These are phyloP conservation scores for Clarias magur DNA, from an alignment of 2,113 vertebrate species.

Conservation along the genomic window DNA sequence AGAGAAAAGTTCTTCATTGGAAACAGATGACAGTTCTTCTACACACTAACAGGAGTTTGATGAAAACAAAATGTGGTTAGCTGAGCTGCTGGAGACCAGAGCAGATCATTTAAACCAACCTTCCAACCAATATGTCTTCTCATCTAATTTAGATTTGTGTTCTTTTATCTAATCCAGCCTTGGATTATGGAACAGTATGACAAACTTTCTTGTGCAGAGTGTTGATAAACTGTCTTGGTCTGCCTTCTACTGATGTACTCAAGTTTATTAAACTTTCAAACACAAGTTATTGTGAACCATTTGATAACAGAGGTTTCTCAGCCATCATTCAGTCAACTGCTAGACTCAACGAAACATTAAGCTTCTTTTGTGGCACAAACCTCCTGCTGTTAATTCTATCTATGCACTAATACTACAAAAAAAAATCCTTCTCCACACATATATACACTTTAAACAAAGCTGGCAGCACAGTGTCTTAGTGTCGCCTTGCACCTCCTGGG, in stretches of 20 bases:
- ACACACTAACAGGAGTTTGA: conserved; percentile 34
- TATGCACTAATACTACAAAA: not conserved
- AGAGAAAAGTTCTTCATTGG: conserved; percentile 52
- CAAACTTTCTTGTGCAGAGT: conserved; percentile 15
- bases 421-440: not conserved
- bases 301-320: conserved; percentile 8
- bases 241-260: conserved; percentile 34
- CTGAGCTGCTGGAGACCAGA: conserved; percentile 43
- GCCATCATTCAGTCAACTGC: conserved; percentile 13
- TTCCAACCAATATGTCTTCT: conserved; percentile 36
- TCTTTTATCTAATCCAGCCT: conserved; percentile 30
- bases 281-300: conserved; percentile 24
- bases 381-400: not conserved
- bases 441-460: not conserved
- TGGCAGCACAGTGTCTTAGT: no score
- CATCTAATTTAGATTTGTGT: conserved; percentile 23
- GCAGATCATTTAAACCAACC: conserved; percentile 37
- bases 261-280: conserved; percentile 43
- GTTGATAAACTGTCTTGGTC: conserved; percentile 42
- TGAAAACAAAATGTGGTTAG: conserved; percentile 42
- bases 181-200: conserved; percentile 23
- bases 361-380: not conserved
- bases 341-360: not conserved
- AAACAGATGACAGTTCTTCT: conserved; percentile 60
- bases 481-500: no score